phyloP scores from a whole-genome alignment of 2,797 vertebrate species.

The Austrolebias charrua region DNA sequence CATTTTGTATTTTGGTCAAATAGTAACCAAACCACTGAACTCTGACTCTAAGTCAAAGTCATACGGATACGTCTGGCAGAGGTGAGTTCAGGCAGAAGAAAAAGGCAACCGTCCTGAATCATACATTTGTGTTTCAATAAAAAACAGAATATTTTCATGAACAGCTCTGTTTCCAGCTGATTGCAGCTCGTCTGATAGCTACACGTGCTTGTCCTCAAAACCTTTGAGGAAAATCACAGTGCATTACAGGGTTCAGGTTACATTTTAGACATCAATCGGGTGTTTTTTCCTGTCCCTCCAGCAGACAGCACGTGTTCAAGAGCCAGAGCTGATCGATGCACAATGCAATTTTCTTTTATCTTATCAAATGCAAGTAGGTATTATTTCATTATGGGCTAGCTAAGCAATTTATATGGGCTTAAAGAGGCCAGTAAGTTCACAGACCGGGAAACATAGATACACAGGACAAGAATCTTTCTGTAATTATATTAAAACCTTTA shows the following conservation, averaged over 20 bases:
- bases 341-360: constrained; percentile 45
- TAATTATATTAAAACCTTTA: no score
- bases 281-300: constrained; percentile 2
- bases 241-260: background rate
- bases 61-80: background rate
- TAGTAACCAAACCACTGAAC: constrained; percentile 38
- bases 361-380: constrained; percentile 53
- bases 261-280: background rate
- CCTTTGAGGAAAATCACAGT: constrained; percentile 7
- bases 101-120: background rate
- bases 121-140: background rate
- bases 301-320: constrained; percentile 29
- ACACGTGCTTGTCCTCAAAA: background rate
- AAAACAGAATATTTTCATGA: background rate
- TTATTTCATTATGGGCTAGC: constrained; percentile 55
- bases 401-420: constrained; percentile 16
- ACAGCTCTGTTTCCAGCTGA: constrained; percentile 7
- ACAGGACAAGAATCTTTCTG: background rate
- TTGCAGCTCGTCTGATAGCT: no score
- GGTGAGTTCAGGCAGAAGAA: no score
- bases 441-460: constrained; percentile 34
- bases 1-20: constrained; percentile 18
- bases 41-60: constrained; percentile 26
- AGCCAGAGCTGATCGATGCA: constrained; percentile 39
- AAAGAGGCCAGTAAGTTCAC: constrained; percentile 27